Evolutionary conservation across 2,797 vertebrate genomes (phyloP).

Genomic region (Myotis pilosus): DNA sequence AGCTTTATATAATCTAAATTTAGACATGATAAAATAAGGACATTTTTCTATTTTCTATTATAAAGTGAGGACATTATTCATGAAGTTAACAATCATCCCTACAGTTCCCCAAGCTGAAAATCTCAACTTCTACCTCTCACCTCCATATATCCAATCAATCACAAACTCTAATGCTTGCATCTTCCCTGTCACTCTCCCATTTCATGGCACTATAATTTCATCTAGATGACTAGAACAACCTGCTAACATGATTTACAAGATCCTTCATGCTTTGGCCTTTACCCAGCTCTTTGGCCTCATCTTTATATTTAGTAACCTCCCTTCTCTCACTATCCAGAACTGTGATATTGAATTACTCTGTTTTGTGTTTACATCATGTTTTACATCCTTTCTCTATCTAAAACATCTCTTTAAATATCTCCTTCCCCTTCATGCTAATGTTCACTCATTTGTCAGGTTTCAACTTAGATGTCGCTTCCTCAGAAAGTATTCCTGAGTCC

Average conservation of each 20-base stretch:
- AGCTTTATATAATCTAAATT: neutral
- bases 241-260: neutral
- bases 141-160: neutral
- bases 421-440: neutral
- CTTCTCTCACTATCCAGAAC: neutral
- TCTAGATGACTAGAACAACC: neutral
- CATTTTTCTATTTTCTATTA: neutral
- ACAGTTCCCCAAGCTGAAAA: slow-evolving; percentile 17
- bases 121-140: slow-evolving; percentile 13
- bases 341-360: neutral
- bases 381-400: neutral
- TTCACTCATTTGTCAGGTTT: neutral
- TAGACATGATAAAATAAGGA: neutral
- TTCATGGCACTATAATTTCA: neutral
- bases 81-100: neutral
- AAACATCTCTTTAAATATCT: neutral
- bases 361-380: neutral
- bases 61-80: neutral
- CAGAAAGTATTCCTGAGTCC: neutral
- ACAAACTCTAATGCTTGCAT: neutral
- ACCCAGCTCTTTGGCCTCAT: neutral
- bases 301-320: neutral
- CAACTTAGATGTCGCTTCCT: neutral
- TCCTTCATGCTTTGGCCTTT: neutral
- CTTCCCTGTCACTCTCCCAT: neutral